Conservation (phyloP, 1,140 invertebrate genomes). For the Aradophagus sp. region DNA sequence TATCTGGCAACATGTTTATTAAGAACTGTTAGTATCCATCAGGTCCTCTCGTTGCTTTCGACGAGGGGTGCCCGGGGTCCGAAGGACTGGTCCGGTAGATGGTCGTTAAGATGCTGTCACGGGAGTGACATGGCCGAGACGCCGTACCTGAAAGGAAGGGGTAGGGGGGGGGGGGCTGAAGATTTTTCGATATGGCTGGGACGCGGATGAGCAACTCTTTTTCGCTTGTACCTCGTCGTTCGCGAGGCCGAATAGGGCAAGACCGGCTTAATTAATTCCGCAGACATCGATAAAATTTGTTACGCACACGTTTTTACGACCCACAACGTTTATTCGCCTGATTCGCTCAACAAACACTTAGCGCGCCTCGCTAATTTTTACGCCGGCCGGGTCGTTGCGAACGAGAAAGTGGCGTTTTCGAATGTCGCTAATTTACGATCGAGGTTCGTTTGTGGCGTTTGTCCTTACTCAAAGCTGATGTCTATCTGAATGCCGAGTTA, state of each 20-base stretch:
- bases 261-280: slow-evolving; percentile 46
- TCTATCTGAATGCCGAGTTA: slow-evolving; percentile 29
- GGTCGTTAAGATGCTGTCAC: slow-evolving; percentile 55
- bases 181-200: too few species aligned
- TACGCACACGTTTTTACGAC: slow-evolving; percentile 39
- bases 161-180: too few species aligned
- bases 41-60: slow-evolving; percentile 20
- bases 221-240: too few species aligned
- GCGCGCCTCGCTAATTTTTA: slow-evolving; percentile 45
- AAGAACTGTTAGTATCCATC: slow-evolving; percentile 50
- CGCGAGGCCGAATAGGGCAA: too few species aligned
- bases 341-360: slow-evolving; percentile 37
- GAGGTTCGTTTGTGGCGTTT: too few species aligned
- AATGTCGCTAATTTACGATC: too few species aligned
- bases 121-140: slow-evolving; percentile 40
- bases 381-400: slow-evolving; percentile 17
- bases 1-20: slow-evolving; percentile 51
- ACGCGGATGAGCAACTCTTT: too few species aligned
- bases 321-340: slow-evolving; percentile 41
- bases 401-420: background rate
- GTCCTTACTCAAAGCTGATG: too few species aligned
- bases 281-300: slow-evolving; percentile 43
- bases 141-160: slow-evolving; percentile 29
- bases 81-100: slow-evolving; percentile 26
- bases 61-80: background rate